Conservation (phyloP, 2,113 vertebrate species). For the Hippocampus guttulatus region DNA sequence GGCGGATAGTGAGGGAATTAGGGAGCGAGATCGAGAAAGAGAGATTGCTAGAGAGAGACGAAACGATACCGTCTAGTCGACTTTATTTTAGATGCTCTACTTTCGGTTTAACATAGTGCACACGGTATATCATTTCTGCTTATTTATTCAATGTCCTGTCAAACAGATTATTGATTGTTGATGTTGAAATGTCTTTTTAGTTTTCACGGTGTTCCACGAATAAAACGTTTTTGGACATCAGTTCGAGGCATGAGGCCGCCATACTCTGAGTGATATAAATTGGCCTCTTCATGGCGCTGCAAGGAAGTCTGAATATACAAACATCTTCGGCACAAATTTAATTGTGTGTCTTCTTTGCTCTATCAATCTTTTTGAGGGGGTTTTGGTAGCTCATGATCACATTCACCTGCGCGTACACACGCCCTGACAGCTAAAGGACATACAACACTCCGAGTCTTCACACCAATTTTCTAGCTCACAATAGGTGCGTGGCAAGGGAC, state of each 20-base stretch:
- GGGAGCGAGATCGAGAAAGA: no score
- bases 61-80: no score
- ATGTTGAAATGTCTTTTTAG: no score
- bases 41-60: no score
- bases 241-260: background rate
- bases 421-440: conserved; percentile 12
- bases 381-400: background rate
- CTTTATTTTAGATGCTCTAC: no score
- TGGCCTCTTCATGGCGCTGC: conserved; percentile 30
- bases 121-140: no score
- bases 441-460: conserved; percentile 1
- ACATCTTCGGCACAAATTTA: conserved; percentile 21
- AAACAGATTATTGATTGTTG: no score
- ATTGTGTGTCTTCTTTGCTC: background rate
- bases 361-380: background rate
- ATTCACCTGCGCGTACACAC: conserved; percentile 13
- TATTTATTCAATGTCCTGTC: no score
- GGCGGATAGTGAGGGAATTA: no score
- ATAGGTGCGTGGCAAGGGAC: background rate
- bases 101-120: no score
- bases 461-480: conserved; percentile 5
- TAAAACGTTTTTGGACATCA: no score
- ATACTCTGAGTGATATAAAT: conserved; percentile 52
- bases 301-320: conserved; percentile 26
- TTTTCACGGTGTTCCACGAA: no score